Evolutionary conservation across 2,113 vertebrate genomes (phyloP), one percentile per base, ranked within the genome.

Genomic region (Piprites chloris): DNA sequence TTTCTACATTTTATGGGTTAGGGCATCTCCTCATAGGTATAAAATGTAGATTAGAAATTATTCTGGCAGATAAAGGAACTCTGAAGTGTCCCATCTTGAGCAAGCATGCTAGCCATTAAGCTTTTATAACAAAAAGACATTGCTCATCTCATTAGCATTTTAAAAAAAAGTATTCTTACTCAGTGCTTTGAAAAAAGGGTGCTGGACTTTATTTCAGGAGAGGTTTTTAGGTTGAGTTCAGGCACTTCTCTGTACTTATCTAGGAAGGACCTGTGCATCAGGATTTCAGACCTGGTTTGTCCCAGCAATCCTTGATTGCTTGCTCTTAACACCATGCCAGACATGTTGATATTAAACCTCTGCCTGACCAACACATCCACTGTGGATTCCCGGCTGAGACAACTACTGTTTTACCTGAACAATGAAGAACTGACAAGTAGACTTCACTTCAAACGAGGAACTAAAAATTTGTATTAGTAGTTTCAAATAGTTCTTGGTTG

Each of bases 11-110:
- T 95, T 93, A 95, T 1, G 14, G 39, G 27, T 80, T 80, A 88
- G 50, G 55, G 86, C 59, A 87, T 94, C 80, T 93, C 35, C 83
- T 95, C 94, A 95, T 52, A 90, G 76, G 68, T 84, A 93, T 84
- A 89, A 95, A 90, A 97, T 81, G 93, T 44, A 88, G 73, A 89
- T 69, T 59, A 81, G 68, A 89, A 95, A 84, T 53, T 80, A 44
- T 95, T 84, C 52, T 88, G 88, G 79, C 65, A 90, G 55, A 92
- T 28, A 78, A 93, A 86, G 65, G 27, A 89, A 58, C 23, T 77
- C 53, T 69, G 37, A 90, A 79, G 59, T 82, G 41, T 52, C 37
- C 41, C 46, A 76, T 90, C 81, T 73, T 91, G 28, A 74, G 55
- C 33, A 92, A 88, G 47, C 9, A 4, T 27, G 37, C 49, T 69